Evolutionary conservation across 2,113 vertebrate species (phyloP).

Genomic region (Gracilinanus agilis): DNA sequence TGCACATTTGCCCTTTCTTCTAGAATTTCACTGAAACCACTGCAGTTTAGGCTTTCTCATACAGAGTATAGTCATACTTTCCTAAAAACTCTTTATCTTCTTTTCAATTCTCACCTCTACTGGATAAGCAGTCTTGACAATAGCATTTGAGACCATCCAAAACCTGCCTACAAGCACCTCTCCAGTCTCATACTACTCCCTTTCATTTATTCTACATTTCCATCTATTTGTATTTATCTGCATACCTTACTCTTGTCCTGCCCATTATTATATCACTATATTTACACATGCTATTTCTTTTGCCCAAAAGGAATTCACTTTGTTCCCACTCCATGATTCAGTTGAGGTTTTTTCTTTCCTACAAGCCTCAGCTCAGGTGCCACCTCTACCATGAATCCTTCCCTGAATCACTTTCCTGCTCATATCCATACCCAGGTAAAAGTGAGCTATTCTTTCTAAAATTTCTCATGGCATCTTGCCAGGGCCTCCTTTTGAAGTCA

Average conservation of each 20-base stretch:
- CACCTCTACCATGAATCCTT: not conserved
- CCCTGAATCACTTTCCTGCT: not conserved
- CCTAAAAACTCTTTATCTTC: not conserved
- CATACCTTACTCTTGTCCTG: not conserved
- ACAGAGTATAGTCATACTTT: not conserved
- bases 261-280: not conserved
- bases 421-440: not conserved
- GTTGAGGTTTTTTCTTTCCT: slow-evolving; percentile 1
- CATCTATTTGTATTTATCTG: not conserved
- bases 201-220: not conserved
- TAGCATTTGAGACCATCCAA: not conserved
- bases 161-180: not conserved
- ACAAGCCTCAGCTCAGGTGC: not conserved
- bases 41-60: not conserved
- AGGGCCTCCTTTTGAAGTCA: not conserved
- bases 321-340: not conserved
- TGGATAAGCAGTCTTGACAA: not conserved
- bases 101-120: not conserved
- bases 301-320: not conserved
- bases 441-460: not conserved
- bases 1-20: not conserved
- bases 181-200: not conserved
- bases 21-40: not conserved
- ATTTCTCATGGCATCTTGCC: not conserved
- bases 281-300: not conserved